Evolutionary conservation across 2,888 invertebrate species (phyloP), one percentile per base, ranked within the genome.

Genomic region (Rhyacophila evoluta): DNA sequence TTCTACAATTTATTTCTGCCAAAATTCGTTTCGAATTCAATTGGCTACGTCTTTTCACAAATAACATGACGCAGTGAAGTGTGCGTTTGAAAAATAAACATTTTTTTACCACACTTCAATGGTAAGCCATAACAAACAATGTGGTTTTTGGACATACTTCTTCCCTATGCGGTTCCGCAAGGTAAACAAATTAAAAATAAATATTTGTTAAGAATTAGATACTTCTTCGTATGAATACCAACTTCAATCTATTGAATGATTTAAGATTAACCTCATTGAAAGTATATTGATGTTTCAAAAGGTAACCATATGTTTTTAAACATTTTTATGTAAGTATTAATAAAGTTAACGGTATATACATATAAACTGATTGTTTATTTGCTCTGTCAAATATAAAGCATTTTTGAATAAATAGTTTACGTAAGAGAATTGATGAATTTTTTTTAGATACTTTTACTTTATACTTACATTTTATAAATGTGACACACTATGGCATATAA

Each of bases 111-210:
- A 37, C 38, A 75, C 37, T 75, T 69, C 15, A 38, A 69, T 69
- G 38, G 69, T 37, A 75, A 19, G 11, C 55, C 55, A 55, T 55
- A 25, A 12, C 74, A 36, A 55, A 77, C 77, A 72, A 72, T 77
- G 37, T 39, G 12, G 19, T 55, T 37, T 41, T 33, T 39, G 72
- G 76, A 72, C 76, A 72, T 55, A 41, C 77, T 72, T 28, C 15
- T 25, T 67, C 72, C 67, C 19, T 67, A 68, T 72, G 72, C 29
- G 72, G 77, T 72, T 55, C 72, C 67, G 77, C 77, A 77, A 77
- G 67, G 72, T 72, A 77, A 77, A 77, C 72, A 77, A n/a, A 69
- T 75, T 72, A 39, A 68, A 72, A 74, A 74, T 67, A 74, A 19
- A 74, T 68, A 25, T 29, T 41, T 39, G 73, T 11, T 55, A 1